Evolutionary conservation across 2,888 invertebrate genomes (phyloP).

Genomic region (Cephus rjabovi): DNA sequence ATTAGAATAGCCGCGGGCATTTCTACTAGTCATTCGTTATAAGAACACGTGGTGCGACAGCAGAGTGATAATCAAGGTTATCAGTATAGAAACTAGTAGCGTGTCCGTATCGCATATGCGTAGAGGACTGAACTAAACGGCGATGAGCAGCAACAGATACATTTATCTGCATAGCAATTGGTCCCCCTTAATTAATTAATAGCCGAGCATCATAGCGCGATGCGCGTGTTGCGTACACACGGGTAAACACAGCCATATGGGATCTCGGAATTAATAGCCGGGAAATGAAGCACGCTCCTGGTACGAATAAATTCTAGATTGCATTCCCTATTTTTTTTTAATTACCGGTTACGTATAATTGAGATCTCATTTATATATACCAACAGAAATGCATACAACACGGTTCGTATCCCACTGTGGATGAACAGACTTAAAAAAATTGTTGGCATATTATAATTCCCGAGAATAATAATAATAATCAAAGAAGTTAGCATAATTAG

Average conservation of each 20-base stretch:
- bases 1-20: neutral
- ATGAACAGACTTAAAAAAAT: neutral
- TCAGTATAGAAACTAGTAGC: neutral
- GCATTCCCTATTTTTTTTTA: neutral
- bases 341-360: neutral
- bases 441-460: no score
- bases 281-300: neutral
- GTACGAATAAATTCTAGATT: neutral
- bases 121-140: neutral
- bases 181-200: slow-evolving; percentile 39
- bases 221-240: slow-evolving; percentile 20
- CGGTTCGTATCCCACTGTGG: no score
- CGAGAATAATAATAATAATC: no score
- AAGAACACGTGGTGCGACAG: neutral
- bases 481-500: neutral
- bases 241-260: slow-evolving; percentile 39
- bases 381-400: neutral
- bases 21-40: neutral
- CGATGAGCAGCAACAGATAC: slow-evolving; percentile 12
- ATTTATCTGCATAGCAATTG: slow-evolving; percentile 41
- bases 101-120: neutral
- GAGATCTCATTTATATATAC: neutral
- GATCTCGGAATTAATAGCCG: slow-evolving; percentile 5
- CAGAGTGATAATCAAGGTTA: neutral
- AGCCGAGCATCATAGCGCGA: slow-evolving; percentile 38